Conservation (phyloP, 1,140 invertebrate genomes). For the Tetranychus urticae region DNA sequence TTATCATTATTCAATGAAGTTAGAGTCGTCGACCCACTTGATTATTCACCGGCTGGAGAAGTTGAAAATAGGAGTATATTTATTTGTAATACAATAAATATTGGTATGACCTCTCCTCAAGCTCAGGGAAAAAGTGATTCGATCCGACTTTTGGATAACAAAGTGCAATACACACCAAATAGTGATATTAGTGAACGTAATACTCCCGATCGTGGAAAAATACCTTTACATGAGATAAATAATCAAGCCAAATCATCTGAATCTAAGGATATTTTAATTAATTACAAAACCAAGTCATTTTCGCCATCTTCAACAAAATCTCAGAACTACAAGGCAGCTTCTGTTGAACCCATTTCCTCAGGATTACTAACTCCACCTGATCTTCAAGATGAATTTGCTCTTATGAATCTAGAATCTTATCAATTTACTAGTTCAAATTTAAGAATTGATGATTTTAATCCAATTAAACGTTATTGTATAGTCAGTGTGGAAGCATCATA, state of each 20-base stretch:
- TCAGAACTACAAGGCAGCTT: neutral
- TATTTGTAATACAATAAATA: neutral
- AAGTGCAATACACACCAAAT: neutral
- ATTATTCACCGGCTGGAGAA: neutral
- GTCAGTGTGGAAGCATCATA: constrained; percentile 2
- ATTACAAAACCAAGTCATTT: neutral
- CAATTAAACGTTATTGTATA: constrained; percentile 8
- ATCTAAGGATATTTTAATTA: neutral
- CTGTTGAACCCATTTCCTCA: neutral
- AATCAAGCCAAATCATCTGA: neutral
- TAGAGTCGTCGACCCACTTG: neutral
- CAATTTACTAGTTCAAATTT: constrained; percentile 49
- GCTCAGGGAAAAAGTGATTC: neutral
- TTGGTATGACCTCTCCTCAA: neutral
- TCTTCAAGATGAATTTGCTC: constrained; percentile 60
- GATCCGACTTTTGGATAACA: neutral
- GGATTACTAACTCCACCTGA: constrained; percentile 6
- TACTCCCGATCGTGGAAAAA: neutral
- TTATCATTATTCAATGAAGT: constrained; percentile 5
- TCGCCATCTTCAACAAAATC: constrained; percentile 1
- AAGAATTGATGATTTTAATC: constrained; percentile 31
- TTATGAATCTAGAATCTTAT: constrained; percentile 36
- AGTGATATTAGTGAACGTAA: neutral
- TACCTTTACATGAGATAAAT: neutral
- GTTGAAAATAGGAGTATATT: neutral